phyloP scores from a whole-genome alignment of 2,797 vertebrate species.

The Tachyglossus aculeatus region DNA sequence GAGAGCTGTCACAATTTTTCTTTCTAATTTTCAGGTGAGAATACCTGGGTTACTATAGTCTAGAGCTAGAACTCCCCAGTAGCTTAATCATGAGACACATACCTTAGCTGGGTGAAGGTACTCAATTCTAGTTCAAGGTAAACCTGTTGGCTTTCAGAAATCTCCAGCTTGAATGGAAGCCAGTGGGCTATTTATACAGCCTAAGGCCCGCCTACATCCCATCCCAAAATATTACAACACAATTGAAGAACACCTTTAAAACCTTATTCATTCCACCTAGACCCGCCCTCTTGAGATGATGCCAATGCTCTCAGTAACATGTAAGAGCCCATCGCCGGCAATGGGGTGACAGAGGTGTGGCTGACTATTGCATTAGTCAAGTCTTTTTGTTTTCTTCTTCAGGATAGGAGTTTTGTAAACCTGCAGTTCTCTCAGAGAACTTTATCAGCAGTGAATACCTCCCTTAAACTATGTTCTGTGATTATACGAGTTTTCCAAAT shows the following conservation, averaged over 20 bases:
- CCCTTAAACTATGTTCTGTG: background rate
- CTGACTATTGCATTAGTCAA: background rate
- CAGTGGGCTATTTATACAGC: conserved; percentile 56
- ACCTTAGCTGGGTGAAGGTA: conserved; percentile 47
- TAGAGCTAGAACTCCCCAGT: too few species aligned
- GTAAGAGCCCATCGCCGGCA: background rate
- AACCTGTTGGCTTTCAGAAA: background rate
- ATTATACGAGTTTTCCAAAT: too few species aligned
- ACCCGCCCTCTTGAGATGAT: conserved; percentile 63
- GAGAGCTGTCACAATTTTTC: too few species aligned
- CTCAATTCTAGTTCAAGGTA: background rate
- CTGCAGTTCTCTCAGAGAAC: background rate
- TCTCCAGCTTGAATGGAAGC: background rate
- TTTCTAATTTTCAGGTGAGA: too few species aligned
- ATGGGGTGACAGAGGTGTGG: background rate
- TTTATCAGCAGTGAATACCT: background rate
- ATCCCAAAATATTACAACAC: conserved; percentile 46
- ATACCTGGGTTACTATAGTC: too few species aligned
- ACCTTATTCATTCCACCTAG: conserved; percentile 18
- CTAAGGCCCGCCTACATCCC: conserved; percentile 63
- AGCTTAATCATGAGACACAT: conserved; percentile 39
- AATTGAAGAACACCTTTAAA: conserved; percentile 28
- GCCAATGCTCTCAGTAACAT: conserved; percentile 43
- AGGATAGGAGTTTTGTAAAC: background rate
- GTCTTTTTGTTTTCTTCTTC: background rate